Percentiles rank a stretch among this genome's conserved stretches.
Conservation (phyloP, 2,797 vertebrate genomes). For the Galagoides demidoff region DNA sequence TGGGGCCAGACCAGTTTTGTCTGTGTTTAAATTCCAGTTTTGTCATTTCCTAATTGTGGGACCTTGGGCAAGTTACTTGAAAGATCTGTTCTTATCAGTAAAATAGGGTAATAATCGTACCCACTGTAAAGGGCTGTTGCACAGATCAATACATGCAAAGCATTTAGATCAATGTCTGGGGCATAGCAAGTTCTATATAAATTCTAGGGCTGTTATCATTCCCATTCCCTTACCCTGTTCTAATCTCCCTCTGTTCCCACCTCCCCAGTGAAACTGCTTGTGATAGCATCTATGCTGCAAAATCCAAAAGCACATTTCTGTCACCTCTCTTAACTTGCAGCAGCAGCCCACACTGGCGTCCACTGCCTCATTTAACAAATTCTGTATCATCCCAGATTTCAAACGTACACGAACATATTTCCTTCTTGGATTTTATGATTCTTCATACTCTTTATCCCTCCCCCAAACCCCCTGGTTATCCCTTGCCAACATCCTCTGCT, state of each 20-base stretch:
- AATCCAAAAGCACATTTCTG: background rate
- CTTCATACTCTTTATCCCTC: background rate
- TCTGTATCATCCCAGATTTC: background rate
- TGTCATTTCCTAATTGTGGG: background rate
- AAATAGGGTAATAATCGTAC: background rate
- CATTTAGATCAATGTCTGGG: background rate
- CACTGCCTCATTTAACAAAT: background rate
- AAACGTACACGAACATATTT: background rate
- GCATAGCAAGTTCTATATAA: background rate
- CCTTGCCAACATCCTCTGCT: background rate
- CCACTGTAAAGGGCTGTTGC: background rate
- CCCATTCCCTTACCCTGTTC: background rate
- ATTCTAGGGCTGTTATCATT: background rate
- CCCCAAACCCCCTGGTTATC: too few species aligned
- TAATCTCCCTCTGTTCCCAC: background rate
- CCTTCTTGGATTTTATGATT: background rate
- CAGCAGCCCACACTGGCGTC: background rate
- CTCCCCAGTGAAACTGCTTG: background rate
- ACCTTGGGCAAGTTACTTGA: background rate
- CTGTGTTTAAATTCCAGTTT: background rate
- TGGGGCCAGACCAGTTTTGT: background rate
- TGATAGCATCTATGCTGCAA: background rate
- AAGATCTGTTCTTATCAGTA: background rate
- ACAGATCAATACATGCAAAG: background rate
- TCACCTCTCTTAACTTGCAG: background rate